A percentile compares a stretch with the other conserved stretches of the same genome.
Conservation (phyloP, 2,113 vertebrate genomes). For the Charina bottae region DNA sequence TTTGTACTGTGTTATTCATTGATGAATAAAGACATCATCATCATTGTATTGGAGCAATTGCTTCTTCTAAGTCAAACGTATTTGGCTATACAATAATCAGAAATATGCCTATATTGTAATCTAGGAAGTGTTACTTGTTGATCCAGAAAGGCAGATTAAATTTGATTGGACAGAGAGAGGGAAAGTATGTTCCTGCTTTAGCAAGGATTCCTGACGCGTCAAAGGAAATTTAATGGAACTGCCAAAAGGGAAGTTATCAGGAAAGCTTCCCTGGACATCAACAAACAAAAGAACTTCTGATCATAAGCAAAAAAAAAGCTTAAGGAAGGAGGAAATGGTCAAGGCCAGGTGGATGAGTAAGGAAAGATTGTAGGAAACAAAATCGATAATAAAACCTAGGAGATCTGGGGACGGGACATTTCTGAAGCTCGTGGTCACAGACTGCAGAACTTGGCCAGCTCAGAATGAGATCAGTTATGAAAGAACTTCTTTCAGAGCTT, state of each 20-base stretch:
- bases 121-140: not conserved
- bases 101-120: not conserved
- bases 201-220: not conserved
- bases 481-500: not conserved
- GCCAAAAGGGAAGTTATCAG: not conserved
- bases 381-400: not conserved
- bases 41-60: not conserved
- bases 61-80: not conserved
- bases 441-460: constrained; percentile 25
- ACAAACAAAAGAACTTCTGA: not conserved
- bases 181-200: not conserved
- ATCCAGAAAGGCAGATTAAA: not conserved
- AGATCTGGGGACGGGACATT: not conserved
- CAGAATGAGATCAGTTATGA: not conserved
- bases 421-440: accelerated
- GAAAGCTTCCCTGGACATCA: not conserved
- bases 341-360: not conserved
- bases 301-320: accelerated
- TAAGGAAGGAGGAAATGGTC: not conserved
- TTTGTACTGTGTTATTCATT: not conserved
- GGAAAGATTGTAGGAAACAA: not conserved
- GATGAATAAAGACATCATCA: not conserved
- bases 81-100: not conserved
- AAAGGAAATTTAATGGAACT: not conserved
- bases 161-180: not conserved